These are phyloP conservation scores for Liparis tanakae DNA, from an alignment of 2,797 vertebrate species.

Conservation along the genomic window DNA sequence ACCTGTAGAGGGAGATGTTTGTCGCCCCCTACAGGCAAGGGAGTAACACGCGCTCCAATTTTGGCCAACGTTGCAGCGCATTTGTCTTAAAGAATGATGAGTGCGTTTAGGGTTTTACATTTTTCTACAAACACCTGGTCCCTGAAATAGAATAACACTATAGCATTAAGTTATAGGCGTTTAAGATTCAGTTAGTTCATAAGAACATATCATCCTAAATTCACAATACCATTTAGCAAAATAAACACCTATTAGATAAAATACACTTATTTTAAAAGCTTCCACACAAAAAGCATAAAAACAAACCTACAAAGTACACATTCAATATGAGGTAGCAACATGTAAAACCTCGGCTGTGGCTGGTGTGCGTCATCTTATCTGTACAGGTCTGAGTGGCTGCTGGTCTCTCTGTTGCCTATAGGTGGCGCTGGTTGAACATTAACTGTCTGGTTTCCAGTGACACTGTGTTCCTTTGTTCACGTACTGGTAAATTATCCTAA, in stretches of 20 bases:
- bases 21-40: neutral
- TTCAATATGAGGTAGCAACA: neutral
- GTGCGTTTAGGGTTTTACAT: neutral
- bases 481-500: slow-evolving; percentile 1
- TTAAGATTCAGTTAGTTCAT: neutral
- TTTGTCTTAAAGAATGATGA: neutral
- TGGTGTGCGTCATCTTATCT: neutral
- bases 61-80: neutral
- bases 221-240: neutral
- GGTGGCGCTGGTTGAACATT: neutral
- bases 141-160: neutral
- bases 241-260: neutral
- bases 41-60: neutral
- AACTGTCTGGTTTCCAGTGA: slow-evolving; percentile 13
- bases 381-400: neutral
- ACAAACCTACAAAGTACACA: neutral
- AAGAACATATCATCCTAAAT: neutral
- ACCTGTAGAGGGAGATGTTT: neutral
- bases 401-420: neutral
- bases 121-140: neutral
- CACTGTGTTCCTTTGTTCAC: slow-evolving; percentile 35
- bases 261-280: neutral
- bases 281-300: neutral
- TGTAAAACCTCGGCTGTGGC: slow-evolving; percentile 8
- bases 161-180: no score